Evolutionary conservation across 2,888 invertebrate species (phyloP).

Genomic region (Tetanocera ferruginea): DNA sequence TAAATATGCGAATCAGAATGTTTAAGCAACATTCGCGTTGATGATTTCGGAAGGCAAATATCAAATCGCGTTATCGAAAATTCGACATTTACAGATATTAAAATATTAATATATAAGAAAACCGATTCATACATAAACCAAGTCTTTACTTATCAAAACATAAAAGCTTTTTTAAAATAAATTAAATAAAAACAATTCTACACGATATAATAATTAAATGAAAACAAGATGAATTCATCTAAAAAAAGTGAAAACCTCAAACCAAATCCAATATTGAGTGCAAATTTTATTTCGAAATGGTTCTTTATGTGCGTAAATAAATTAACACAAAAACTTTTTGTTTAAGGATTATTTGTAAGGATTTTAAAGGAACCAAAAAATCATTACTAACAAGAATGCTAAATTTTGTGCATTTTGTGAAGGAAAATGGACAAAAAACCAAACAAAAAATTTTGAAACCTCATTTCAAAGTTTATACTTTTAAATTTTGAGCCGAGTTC

Average conservation of each 20-base stretch:
- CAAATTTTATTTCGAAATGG: constrained; percentile 76
- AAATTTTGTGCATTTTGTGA: not conserved
- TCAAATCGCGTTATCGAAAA: not conserved
- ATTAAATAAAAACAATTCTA: too few species aligned
- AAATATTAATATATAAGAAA: not conserved
- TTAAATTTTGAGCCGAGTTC: not conserved
- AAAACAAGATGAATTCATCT: constrained; percentile 55
- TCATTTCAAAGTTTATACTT: not conserved
- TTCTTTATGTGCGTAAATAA: constrained; percentile 76
- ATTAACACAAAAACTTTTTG: too few species aligned
- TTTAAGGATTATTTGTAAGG: too few species aligned
- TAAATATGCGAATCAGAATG: not conserved
- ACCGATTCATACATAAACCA: not conserved
- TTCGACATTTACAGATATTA: not conserved
- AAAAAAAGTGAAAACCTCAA: constrained; percentile 61
- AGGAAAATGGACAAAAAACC: not conserved
- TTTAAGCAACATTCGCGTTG: not conserved
- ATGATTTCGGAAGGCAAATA: not conserved
- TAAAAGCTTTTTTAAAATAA: too few species aligned
- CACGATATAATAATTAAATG: too few species aligned
- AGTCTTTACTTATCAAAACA: too few species aligned
- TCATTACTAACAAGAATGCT: too few species aligned
- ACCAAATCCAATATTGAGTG: constrained; percentile 76
- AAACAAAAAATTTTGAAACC: not conserved
- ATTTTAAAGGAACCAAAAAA: too few species aligned